Conservation (phyloP, 2,113 vertebrate species). For the Otus sunia region DNA sequence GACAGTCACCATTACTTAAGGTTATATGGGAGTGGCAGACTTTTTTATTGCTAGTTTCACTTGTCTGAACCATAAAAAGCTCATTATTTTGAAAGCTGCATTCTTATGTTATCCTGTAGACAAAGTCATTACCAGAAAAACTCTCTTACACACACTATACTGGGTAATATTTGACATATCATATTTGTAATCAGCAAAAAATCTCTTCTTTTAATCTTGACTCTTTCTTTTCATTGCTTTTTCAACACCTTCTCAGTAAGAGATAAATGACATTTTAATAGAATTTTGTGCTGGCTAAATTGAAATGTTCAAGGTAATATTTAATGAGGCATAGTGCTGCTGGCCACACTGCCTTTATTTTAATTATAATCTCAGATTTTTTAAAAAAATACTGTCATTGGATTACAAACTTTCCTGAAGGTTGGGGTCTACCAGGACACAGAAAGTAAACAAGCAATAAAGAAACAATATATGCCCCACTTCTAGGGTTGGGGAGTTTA, state of each 20-base stretch:
- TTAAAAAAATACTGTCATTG: not conserved
- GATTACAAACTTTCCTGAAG: not conserved
- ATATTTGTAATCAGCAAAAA: not conserved
- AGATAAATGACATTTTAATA: constrained; percentile 16
- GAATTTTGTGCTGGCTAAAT: constrained; percentile 19
- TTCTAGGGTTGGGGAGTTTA: not conserved
- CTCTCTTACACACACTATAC: not conserved
- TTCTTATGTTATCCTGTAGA: not conserved
- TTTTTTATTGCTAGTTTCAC: not conserved
- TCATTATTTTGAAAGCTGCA: not conserved
- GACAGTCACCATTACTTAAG: not conserved
- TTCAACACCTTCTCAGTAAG: not conserved
- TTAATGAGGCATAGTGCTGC: not conserved
- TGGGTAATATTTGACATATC: not conserved
- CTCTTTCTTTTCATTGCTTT: not conserved
- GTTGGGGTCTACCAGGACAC: not conserved
- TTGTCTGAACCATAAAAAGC: not conserved
- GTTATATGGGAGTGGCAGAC: not conserved
- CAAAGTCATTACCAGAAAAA: not conserved
- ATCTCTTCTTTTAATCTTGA: not conserved
- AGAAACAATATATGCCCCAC: not conserved
- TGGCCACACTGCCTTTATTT: not conserved
- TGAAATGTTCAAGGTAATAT: not conserved
- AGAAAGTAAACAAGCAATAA: not conserved
- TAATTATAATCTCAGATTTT: not conserved